A percentile compares a stretch with the other conserved stretches of the same genome.
These are phyloP conservation scores for Agrochola circellaris DNA, from an alignment of 2,888 invertebrate genomes.

Conservation along the genomic window DNA sequence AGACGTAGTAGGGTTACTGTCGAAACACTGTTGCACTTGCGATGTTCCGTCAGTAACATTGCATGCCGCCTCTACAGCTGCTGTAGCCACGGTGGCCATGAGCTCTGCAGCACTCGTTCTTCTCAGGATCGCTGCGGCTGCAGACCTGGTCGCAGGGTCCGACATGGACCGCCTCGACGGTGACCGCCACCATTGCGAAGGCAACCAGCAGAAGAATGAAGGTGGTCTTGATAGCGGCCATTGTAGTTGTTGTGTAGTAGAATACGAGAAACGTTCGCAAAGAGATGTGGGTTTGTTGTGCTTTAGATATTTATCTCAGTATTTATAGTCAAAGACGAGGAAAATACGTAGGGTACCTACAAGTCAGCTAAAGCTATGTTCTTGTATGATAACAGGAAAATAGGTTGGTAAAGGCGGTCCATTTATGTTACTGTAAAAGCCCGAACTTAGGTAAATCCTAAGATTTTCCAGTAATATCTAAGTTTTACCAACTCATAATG, in stretches of 20 bases:
- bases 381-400: slow-evolving; percentile 5
- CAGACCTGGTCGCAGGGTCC: slow-evolving; percentile 45
- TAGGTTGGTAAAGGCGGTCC: neutral
- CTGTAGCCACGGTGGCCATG: slow-evolving; percentile 18
- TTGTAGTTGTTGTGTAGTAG: slow-evolving; percentile 6
- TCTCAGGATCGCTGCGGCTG: slow-evolving; percentile 4
- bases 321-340: slow-evolving; percentile 19
- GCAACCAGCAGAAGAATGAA: slow-evolving; percentile 41
- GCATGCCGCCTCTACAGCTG: slow-evolving; percentile 15
- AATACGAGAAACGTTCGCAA: slow-evolving; percentile 18
- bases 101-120: slow-evolving; percentile 43
- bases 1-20: neutral
- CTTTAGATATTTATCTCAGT: neutral
- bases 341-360: neutral
- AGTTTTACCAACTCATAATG: no score
- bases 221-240: slow-evolving; percentile 41
- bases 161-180: slow-evolving; percentile 34
- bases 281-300: slow-evolving; percentile 16
- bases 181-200: slow-evolving; percentile 37
- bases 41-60: slow-evolving; percentile 12
- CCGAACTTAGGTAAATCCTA: no score
- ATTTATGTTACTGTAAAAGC: no score
- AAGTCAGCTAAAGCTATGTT: neutral
- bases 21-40: neutral
- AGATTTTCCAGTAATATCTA: no score